Conservation (phyloP, 2,113 vertebrate species). For the Prinia subflava region DNA sequence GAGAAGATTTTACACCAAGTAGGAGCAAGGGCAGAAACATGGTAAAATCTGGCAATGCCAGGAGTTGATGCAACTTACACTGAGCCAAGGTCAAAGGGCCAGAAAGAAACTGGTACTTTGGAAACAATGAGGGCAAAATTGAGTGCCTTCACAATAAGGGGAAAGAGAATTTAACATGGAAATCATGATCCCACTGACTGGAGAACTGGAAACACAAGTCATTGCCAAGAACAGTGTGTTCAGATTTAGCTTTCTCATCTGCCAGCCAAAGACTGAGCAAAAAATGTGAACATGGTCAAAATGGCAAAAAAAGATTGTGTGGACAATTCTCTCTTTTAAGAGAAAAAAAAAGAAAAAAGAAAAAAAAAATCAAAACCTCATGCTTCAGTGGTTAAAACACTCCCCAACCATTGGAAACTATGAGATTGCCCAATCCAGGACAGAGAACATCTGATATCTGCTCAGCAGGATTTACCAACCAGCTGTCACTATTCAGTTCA, state of each 20-base stretch:
- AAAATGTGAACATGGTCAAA: slow-evolving; percentile 55
- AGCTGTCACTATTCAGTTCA: not conserved
- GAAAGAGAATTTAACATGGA: not conserved
- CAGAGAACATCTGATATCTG: not conserved
- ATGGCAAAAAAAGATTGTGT: slow-evolving; percentile 34
- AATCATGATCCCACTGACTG: slow-evolving; percentile 7
- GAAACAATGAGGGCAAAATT: not conserved
- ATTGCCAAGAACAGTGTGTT: slow-evolving; percentile 53
- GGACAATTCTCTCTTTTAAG: slow-evolving; percentile 14
- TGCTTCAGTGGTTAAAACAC: slow-evolving; percentile 40
- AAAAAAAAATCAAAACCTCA: slow-evolving; percentile 43
- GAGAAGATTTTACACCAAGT: not conserved
- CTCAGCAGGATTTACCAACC: not conserved
- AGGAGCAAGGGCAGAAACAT: not conserved
- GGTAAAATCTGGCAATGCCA: not conserved
- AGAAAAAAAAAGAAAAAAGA: not conserved
- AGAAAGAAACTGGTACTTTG: not conserved
- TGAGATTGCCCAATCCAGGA: slow-evolving; percentile 39
- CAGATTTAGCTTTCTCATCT: slow-evolving; percentile 52
- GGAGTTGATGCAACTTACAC: not conserved
- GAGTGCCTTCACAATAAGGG: not conserved
- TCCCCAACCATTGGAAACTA: slow-evolving; percentile 47
- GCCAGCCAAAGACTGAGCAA: slow-evolving; percentile 44
- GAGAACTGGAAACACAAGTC: slow-evolving; percentile 6
- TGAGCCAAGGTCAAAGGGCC: not conserved